Evolutionary conservation across 2,888 invertebrate genomes (phyloP).

Genomic region (Spodoptera littoralis): DNA sequence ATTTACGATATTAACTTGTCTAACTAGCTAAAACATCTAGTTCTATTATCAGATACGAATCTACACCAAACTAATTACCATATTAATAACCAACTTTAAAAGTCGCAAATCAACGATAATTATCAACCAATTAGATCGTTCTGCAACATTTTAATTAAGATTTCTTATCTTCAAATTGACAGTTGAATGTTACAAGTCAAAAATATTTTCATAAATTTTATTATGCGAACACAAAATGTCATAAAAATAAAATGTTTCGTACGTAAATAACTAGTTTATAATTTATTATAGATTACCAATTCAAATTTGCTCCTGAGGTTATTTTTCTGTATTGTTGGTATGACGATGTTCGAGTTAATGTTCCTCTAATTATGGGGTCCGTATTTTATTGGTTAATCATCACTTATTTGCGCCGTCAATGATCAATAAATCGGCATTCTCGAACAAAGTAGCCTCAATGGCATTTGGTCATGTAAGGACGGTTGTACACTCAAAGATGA

Average conservation of each 20-base stretch:
- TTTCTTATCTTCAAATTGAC: conserved; percentile 34
- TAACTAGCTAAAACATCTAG: conserved; percentile 11
- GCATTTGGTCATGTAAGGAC: conserved; percentile 39
- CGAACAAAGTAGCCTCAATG: conserved; percentile 66
- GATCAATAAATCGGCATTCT: conserved; percentile 67
- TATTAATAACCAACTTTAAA: conserved; percentile 24
- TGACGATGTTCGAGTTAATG: conserved; percentile 71
- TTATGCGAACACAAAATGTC: conserved; percentile 25
- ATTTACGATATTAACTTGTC: conserved; percentile 22
- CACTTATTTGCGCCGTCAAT: conserved; percentile 60
- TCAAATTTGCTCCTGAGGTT: conserved; percentile 65
- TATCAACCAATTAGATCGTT: conserved; percentile 32
- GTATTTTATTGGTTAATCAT: conserved; percentile 70
- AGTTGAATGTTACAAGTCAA: conserved; percentile 1
- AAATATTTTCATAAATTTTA: neutral
- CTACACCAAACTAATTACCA: conserved; percentile 21
- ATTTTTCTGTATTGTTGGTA: conserved; percentile 64
- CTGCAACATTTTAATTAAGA: conserved; percentile 32
- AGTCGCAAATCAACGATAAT: conserved; percentile 26
- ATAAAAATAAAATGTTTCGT: conserved; percentile 26
- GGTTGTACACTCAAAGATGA: conserved; percentile 17
- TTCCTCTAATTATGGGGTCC: conserved; percentile 69
- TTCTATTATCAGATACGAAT: conserved; percentile 11
- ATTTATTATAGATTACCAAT: conserved; percentile 59
- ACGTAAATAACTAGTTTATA: conserved; percentile 42